Base-by-base conservation (phyloP, 2,888 invertebrate species). In the Zaprionus lineosus region DNA sequence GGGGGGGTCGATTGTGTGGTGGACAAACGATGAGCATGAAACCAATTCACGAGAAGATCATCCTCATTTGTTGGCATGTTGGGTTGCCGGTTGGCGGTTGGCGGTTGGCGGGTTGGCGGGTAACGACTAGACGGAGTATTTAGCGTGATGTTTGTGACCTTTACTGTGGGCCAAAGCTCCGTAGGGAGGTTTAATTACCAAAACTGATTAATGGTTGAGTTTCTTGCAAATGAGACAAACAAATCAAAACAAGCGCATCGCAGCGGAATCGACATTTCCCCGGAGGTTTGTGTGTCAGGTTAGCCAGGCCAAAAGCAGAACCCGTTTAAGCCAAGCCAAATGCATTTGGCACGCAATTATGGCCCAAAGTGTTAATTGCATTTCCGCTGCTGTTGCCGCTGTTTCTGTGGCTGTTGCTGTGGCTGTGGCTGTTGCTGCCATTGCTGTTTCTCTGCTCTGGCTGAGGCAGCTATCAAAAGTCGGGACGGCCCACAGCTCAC, bases 301-400 rank as follows among this genome's bases (percentile, higher is more conserved):
- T n/a, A n/a, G n/a, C 1, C 29, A 6, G 31, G 39, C 18, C 37
- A 8, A 43, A 43, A 11, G 6, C 16, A 31, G 36, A 69, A 65
- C 65, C 26, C 16, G 68, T 65, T 65, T 26, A n/a, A 26, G 26
- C 56, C 68, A 61, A 47, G 52, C 68, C 64, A 77, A 82, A 75
- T 75, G 81, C 77, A 81, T 79, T 81, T 81, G 77, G 81, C 83
- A 83, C 81, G 81, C 81, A 83, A 82, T 82, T 81, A 82, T 74
- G 67, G 77, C 81, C 81, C 67, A 83, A 83, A 78, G 82, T 83
- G 82, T 83, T 82, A 82, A 82, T 82, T 82, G 83, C 83, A 83
- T 82, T 82, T 82, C 82, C 82, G 76, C 56, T 47, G 60, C 37
- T 48, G 57, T 12, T 37, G 28, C 48, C n/a, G 19, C 29, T 8